Evolutionary conservation across 2,888 invertebrate species (phyloP).

Genomic region (Gandaritis pyraliata): DNA sequence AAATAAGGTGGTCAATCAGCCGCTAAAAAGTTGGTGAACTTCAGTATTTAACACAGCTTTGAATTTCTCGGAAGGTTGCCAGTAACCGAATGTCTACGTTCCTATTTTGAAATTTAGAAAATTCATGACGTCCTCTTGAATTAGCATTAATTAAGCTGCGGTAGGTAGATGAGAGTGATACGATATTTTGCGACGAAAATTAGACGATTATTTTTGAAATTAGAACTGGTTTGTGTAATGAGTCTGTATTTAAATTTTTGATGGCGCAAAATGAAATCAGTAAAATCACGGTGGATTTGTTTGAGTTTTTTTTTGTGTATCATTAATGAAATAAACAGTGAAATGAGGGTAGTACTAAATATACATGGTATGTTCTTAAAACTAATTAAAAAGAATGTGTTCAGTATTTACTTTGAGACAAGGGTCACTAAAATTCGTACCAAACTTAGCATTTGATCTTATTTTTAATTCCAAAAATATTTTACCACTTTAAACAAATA

Average conservation of each 20-base stretch:
- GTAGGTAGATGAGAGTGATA: slow-evolving; percentile 13
- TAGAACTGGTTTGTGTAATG: slow-evolving; percentile 1
- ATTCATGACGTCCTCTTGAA: slow-evolving; percentile 11
- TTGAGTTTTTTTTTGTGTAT: no score
- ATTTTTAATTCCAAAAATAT: no score
- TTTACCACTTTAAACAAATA: no score
- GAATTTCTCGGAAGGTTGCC: slow-evolving; percentile 2
- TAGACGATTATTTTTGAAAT: neutral
- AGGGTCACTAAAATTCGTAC: no score
- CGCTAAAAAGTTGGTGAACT: neutral
- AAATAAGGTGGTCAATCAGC: no score
- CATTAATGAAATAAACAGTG: no score
- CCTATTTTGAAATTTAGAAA: slow-evolving; percentile 14
- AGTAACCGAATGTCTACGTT: neutral
- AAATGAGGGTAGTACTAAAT: no score
- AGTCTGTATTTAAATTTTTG: neutral
- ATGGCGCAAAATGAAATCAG: neutral
- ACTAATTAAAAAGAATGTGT: no score
- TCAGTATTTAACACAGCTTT: neutral
- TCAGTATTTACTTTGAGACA: no score
- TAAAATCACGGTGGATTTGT: neutral
- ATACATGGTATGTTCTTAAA: no score
- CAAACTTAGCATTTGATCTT: no score
- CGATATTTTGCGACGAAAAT: slow-evolving; percentile 18
- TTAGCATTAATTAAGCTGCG: slow-evolving; percentile 22